Percentiles rank a stretch among this genome's conserved stretches.
These are phyloP conservation scores for Apis mellifera DNA, from an alignment of 1,140 invertebrate species.

Conservation along the genomic window DNA sequence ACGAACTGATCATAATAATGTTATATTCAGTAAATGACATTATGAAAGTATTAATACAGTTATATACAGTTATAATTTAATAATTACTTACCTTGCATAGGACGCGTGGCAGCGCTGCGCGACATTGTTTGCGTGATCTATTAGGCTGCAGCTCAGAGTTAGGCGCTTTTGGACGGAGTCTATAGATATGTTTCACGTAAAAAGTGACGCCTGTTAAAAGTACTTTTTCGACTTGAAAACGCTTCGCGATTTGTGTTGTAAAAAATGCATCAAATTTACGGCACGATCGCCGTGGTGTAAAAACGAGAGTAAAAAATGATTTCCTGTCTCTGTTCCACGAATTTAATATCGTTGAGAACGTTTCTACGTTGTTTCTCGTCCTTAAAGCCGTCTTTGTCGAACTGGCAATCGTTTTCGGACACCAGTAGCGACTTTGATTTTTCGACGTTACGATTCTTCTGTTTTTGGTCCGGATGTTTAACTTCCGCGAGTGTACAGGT, in stretches of 20 bases:
- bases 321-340: neutral
- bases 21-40: neutral
- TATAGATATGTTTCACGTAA: constrained; percentile 60
- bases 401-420: neutral
- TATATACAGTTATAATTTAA: constrained; percentile 1
- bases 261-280: constrained; percentile 63
- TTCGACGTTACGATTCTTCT: neutral
- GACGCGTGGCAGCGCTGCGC: constrained; percentile 68
- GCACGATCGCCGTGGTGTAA: constrained; percentile 41
- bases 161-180: constrained; percentile 68
- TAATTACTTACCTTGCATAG: constrained; percentile 68
- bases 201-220: constrained; percentile 41
- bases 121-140: constrained; percentile 65
- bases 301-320: constrained; percentile 60
- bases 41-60: neutral
- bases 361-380: neutral
- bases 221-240: constrained; percentile 27
- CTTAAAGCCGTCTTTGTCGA: neutral
- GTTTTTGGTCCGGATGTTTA: constrained; percentile 14
- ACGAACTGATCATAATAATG: neutral
- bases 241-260: constrained; percentile 41
- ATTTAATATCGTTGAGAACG: neutral
- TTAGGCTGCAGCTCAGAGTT: constrained; percentile 52
- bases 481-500: neutral
- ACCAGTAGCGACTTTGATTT: neutral